phyloP scores from a whole-genome alignment of 1,140 invertebrate species.

The Conus betulinus region DNA sequence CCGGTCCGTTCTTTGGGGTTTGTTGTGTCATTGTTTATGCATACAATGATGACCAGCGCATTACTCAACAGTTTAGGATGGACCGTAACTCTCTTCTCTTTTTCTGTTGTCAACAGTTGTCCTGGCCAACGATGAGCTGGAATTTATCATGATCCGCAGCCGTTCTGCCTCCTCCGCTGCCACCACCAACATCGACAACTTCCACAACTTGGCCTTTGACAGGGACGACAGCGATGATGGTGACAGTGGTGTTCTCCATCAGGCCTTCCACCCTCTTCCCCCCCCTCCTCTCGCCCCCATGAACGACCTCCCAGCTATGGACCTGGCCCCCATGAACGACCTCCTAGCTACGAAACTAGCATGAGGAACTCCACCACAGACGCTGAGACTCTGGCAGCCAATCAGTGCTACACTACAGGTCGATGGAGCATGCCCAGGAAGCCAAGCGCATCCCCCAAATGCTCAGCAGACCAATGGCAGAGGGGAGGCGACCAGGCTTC shows the following conservation, averaged over 20 bases:
- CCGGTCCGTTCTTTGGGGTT: no score
- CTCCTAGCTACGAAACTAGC: slow-evolving; percentile 69
- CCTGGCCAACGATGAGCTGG: slow-evolving; percentile 72
- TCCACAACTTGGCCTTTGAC: slow-evolving; percentile 31
- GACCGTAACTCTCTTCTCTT: no score
- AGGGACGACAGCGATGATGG: slow-evolving; percentile 27
- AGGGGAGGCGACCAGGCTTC: slow-evolving; percentile 31
- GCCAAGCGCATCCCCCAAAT: no score
- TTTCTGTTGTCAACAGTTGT: slow-evolving; percentile 52
- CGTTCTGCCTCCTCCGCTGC: slow-evolving; percentile 46
- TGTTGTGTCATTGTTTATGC: no score
- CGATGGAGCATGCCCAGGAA: slow-evolving; percentile 67
- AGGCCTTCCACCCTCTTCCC: slow-evolving; percentile 25
- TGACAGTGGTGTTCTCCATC: neutral
- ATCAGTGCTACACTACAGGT: slow-evolving; percentile 59
- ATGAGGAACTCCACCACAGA: slow-evolving; percentile 59
- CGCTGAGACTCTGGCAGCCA: slow-evolving; percentile 48
- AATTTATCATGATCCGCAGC: slow-evolving; percentile 74
- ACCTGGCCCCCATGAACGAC: slow-evolving; percentile 55
- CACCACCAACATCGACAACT: slow-evolving; percentile 4
- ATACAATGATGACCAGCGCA: no score
- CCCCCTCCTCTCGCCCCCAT: neutral
- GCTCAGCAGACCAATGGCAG: neutral
- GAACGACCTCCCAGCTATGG: no score
- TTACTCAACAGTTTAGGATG: no score